Evolutionary conservation across 2,888 invertebrate genomes (phyloP).

Genomic region (Lumbricus terrestris): DNA sequence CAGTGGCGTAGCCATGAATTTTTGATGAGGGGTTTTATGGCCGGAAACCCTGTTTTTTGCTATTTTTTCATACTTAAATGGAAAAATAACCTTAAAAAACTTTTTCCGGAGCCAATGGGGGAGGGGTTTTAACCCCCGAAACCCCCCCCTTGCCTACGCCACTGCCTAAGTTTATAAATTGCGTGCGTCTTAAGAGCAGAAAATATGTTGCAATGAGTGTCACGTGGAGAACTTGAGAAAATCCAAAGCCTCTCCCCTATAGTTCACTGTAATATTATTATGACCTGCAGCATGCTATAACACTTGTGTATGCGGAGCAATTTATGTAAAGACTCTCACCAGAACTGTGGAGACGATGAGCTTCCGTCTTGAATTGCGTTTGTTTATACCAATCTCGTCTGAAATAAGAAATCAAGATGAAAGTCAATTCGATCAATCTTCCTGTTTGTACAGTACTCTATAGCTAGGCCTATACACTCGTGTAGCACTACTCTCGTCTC

Average conservation of each 20-base stretch:
- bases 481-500: too few species aligned
- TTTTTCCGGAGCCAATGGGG: too few species aligned
- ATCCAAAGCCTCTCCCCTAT: background rate
- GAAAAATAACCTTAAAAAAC: too few species aligned
- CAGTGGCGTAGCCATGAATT: too few species aligned
- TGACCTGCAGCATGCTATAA: background rate
- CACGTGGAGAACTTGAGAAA: background rate
- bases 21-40: too few species aligned
- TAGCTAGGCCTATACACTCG: too few species aligned
- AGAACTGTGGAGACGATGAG: constrained; percentile 23
- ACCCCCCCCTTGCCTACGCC: too few species aligned
- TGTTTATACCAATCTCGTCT: background rate
- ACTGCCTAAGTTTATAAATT: background rate
- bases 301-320: background rate
- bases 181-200: background rate
- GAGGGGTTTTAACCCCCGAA: too few species aligned
- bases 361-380: background rate
- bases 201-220: background rate
- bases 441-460: background rate
- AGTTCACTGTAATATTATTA: background rate
- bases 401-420: background rate
- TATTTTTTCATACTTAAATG: too few species aligned
- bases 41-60: too few species aligned
- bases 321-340: background rate
- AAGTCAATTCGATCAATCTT: background rate